Evolutionary conservation across 1,140 invertebrate genomes (phyloP).

Genomic region (Akabosia matsudoensis): DNA sequence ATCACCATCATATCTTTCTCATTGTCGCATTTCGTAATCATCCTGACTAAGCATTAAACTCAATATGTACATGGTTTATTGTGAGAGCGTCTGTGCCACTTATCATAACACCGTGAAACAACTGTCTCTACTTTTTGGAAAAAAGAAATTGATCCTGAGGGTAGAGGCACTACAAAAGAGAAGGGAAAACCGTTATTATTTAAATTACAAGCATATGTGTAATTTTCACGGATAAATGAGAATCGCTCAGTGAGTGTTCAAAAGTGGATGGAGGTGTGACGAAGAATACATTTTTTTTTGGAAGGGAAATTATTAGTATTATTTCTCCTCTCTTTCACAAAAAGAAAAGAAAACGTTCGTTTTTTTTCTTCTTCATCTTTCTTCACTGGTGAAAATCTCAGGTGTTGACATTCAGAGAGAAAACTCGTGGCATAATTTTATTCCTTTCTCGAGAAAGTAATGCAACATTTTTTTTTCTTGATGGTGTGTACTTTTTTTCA

Average conservation of each 20-base stretch:
- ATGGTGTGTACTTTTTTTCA: not conserved
- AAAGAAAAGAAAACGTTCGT: too few relatives aligned
- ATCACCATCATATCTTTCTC: not conserved
- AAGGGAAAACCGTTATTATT: constrained; percentile 13
- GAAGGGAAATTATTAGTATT: not conserved
- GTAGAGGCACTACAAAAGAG: not conserved
- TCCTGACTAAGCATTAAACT: not conserved
- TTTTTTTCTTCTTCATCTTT: not conserved
- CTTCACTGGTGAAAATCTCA: constrained; percentile 4
- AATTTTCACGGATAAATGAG: constrained; percentile 4
- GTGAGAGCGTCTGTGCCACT: not conserved
- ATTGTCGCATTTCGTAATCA: not conserved
- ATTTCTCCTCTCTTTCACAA: not conserved
- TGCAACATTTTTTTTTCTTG: not conserved
- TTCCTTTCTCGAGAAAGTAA: not conserved
- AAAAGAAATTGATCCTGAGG: not conserved
- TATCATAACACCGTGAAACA: not conserved
- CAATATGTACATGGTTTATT: not conserved
- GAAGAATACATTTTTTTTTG: not conserved
- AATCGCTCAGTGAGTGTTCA: not conserved
- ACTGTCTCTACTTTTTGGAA: not conserved
- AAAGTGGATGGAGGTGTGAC: not conserved
- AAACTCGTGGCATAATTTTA: constrained; percentile 3
- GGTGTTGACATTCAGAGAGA: constrained; percentile 8
- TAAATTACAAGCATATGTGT: constrained; percentile 18